These are phyloP conservation scores for Sabatieria punctata DNA, from an alignment of 2,888 invertebrate species.

Conservation along the genomic window DNA sequence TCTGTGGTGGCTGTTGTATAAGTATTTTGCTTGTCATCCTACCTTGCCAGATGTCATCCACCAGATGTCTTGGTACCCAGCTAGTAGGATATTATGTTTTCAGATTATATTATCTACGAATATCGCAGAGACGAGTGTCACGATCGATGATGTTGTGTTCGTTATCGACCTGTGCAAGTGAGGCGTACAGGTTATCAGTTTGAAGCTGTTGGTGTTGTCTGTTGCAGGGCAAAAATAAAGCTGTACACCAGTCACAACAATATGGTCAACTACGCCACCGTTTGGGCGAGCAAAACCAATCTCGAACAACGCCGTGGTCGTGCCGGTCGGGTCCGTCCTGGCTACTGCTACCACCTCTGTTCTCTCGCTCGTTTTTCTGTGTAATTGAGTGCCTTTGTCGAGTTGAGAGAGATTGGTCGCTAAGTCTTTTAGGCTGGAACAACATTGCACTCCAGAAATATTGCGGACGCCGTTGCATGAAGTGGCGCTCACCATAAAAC, in stretches of 20 bases:
- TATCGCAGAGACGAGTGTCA: slow-evolving; percentile 93
- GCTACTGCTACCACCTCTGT: slow-evolving; percentile 82
- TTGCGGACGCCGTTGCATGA: slow-evolving; percentile 92
- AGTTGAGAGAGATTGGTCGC: no score
- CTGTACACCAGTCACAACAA: slow-evolving; percentile 95
- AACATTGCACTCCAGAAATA: slow-evolving; percentile 90
- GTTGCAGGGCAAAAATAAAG: slow-evolving; percentile 67
- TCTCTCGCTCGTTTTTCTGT: slow-evolving; percentile 38
- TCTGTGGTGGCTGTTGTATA: no score
- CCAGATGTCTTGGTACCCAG: no score
- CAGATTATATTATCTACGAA: slow-evolving; percentile 89
- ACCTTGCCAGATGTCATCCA: no score
- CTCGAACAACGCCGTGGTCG: slow-evolving; percentile 83
- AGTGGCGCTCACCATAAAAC: slow-evolving; percentile 70
- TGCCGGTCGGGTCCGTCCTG: slow-evolving; percentile 82
- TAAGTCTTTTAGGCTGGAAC: slow-evolving; percentile 34
- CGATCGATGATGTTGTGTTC: slow-evolving; percentile 93
- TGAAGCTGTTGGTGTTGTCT: background rate
- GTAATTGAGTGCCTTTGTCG: slow-evolving; percentile 19
- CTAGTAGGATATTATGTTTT: no score
- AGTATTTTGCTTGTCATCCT: no score
- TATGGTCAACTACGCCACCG: slow-evolving; percentile 93
- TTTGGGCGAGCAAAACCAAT: slow-evolving; percentile 73
- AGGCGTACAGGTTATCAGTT: slow-evolving; percentile 15
- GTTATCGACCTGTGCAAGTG: slow-evolving; percentile 87